Conservation (phyloP, 2,113 vertebrate species). For the Lichenostomus cassidix region DNA sequence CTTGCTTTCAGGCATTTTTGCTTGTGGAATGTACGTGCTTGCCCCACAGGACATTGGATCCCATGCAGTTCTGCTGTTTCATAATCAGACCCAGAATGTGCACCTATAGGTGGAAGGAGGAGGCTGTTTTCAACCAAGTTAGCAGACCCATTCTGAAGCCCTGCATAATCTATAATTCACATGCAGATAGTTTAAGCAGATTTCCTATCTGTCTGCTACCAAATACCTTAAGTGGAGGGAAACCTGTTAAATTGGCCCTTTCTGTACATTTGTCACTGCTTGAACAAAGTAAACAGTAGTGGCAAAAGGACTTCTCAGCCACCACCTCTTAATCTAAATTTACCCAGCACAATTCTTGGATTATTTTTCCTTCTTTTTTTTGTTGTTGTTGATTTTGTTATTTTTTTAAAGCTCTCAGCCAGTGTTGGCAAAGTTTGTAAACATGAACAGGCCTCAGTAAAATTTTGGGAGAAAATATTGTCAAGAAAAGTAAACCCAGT, state of each 20-base stretch:
- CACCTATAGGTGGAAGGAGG: background rate
- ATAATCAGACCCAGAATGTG: background rate
- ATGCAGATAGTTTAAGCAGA: background rate
- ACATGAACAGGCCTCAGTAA: background rate
- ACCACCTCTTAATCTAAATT: background rate
- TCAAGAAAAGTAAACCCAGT: background rate
- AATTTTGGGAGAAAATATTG: background rate
- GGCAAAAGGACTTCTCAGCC: background rate
- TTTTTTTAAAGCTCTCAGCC: background rate
- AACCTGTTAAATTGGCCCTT: background rate
- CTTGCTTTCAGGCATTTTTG: background rate
- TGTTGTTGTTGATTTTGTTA: background rate
- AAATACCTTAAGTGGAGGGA: background rate
- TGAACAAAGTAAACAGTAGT: background rate
- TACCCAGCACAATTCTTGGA: background rate
- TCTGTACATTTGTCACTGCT: background rate
- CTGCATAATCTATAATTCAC: background rate
- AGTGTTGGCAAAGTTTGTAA: background rate
- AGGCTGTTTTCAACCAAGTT: background rate
- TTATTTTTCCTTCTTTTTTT: background rate
- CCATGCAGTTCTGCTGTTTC: background rate
- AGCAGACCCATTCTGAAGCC: background rate
- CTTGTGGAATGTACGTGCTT: background rate
- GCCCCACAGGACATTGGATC: background rate
- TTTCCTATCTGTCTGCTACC: background rate